Evolutionary conservation across 2,113 vertebrate genomes (phyloP).

Genomic region (Hippocampus mohnikei): DNA sequence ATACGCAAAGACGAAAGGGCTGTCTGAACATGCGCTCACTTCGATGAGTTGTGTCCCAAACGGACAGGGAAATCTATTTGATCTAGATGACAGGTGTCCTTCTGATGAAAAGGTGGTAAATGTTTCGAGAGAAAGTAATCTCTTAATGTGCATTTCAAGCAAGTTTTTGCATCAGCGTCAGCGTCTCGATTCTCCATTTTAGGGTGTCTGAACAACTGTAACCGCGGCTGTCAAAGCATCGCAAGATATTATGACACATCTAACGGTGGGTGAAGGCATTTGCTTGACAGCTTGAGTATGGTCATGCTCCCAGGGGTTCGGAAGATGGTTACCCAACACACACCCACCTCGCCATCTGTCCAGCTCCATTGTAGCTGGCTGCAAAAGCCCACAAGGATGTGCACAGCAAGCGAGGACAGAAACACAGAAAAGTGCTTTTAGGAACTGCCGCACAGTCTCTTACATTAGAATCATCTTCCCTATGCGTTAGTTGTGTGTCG

Average conservation of each 20-base stretch:
- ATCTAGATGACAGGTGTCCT: not conserved
- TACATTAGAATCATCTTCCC: not conserved
- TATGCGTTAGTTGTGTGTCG: not conserved
- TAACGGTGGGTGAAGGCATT: constrained; percentile 48
- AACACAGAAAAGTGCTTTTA: constrained; percentile 67
- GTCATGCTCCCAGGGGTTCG: constrained; percentile 48
- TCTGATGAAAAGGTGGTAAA: constrained; percentile 2
- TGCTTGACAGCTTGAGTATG: constrained; percentile 60
- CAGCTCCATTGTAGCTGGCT: constrained; percentile 56
- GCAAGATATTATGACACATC: constrained; percentile 35
- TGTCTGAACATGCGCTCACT: not conserved
- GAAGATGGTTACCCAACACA: constrained; percentile 50
- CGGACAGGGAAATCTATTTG: not conserved
- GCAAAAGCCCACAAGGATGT: constrained; percentile 55
- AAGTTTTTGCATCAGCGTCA: constrained; percentile 5
- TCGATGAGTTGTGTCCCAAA: not conserved
- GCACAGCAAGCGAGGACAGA: constrained; percentile 46
- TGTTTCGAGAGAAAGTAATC: not conserved
- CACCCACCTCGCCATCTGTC: constrained; percentile 68
- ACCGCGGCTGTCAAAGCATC: constrained; percentile 11
- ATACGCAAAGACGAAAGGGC: not conserved
- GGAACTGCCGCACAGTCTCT: constrained; percentile 28
- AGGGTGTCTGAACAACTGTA: constrained; percentile 22
- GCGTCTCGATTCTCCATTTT: constrained; percentile 7
- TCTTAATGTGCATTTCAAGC: constrained; percentile 15